Conservation (phyloP, 2,113 vertebrate genomes). For the Vireo altiloquus region DNA sequence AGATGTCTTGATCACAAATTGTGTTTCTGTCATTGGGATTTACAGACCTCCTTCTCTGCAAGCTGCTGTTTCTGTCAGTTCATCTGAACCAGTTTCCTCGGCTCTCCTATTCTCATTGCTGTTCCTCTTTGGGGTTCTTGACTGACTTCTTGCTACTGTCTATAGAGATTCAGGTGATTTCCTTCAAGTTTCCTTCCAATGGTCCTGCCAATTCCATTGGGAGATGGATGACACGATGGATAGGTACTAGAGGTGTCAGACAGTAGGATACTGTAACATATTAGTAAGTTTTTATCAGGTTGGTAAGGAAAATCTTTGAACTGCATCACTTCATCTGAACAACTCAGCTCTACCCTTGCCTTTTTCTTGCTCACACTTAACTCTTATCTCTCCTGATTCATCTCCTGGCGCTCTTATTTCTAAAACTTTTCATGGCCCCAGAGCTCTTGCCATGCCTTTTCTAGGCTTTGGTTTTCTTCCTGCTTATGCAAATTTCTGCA, state of each 20-base stretch:
- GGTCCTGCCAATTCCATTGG: background rate
- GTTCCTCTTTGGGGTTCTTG: background rate
- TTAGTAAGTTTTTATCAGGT: background rate
- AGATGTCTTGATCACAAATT: background rate
- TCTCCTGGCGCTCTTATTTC: background rate
- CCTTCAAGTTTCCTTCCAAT: background rate
- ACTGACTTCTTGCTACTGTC: background rate
- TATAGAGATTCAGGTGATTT: background rate
- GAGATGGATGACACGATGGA: background rate
- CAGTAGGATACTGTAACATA: background rate
- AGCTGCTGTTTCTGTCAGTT: background rate
- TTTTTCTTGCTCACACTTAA: background rate
- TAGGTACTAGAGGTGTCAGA: background rate
- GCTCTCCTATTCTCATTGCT: background rate
- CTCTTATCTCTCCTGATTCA: background rate
- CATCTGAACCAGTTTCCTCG: background rate
- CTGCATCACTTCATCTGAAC: fast-evolving
- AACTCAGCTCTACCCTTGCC: background rate
- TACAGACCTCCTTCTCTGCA: background rate
- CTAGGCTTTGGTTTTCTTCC: background rate
- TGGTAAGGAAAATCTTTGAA: background rate
- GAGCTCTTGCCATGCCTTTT: background rate
- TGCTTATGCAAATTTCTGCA: background rate
- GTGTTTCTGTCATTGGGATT: background rate
- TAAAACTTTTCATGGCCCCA: background rate